Conservation (phyloP, 2,888 invertebrate species). For the Diarsia brunnea region DNA sequence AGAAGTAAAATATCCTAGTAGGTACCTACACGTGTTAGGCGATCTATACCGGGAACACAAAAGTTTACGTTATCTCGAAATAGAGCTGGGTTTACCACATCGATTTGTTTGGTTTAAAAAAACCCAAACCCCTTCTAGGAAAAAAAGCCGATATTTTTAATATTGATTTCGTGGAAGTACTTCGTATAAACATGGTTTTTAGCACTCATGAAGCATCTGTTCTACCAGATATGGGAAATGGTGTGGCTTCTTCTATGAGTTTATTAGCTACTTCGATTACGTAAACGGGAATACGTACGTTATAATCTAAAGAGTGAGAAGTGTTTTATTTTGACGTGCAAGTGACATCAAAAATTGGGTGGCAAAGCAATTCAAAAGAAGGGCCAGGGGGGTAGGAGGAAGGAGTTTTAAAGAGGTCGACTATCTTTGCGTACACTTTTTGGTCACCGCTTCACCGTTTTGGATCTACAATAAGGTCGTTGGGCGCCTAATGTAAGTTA, state of each 20-base stretch:
- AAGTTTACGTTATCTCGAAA: conserved; percentile 27
- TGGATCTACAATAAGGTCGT: too few relatives aligned
- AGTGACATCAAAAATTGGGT: background rate
- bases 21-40: background rate
- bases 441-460: background rate
- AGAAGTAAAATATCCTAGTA: background rate
- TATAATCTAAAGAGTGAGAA: too few relatives aligned
- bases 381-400: too few relatives aligned
- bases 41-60: conserved; percentile 24
- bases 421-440: background rate
- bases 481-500: too few relatives aligned
- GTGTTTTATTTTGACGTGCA: background rate
- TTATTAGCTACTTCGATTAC: background rate
- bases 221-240: background rate
- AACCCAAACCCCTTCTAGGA: background rate
- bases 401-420: too few relatives aligned
- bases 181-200: background rate
- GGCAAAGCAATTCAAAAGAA: background rate
- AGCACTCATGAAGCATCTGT: background rate
- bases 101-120: conserved; percentile 15
- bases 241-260: background rate
- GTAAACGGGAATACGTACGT: background rate
- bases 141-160: conserved; percentile 5
- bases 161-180: background rate
- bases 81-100: conserved; percentile 14